phyloP scores from a whole-genome alignment of 2,888 invertebrate species.

The Hermaeophaga mercurialis region DNA sequence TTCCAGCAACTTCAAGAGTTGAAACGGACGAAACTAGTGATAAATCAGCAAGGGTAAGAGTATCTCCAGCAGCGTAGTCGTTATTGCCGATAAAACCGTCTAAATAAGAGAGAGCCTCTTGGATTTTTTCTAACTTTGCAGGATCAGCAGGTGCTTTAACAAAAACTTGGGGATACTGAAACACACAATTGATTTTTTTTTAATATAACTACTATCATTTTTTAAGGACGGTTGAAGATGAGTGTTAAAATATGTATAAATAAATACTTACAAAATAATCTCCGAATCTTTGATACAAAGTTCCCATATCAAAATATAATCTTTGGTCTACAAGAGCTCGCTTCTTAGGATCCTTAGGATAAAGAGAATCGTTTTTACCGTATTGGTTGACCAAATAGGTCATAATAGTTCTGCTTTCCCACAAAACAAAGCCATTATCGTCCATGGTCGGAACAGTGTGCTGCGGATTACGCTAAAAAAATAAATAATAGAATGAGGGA shows the following conservation, averaged over 20 bases:
- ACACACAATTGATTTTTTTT: too few species aligned
- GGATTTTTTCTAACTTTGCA: constrained; percentile 70
- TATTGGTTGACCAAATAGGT: constrained; percentile 81
- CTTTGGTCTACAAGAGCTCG: constrained; percentile 79
- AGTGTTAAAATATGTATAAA: too few species aligned
- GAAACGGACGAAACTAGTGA: constrained; percentile 71
- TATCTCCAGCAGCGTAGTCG: constrained; percentile 73
- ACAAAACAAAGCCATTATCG: constrained; percentile 80
- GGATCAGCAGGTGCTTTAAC: constrained; percentile 60
- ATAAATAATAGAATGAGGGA: too few species aligned
- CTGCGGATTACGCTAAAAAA: constrained; percentile 76
- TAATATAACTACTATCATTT: too few species aligned
- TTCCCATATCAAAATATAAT: constrained; percentile 80
- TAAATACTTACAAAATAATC: constrained; percentile 71
- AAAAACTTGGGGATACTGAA: constrained; percentile 58
- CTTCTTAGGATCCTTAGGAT: constrained; percentile 78
- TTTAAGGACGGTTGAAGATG: too few species aligned
- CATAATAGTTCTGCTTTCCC: constrained; percentile 86
- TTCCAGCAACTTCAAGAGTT: constrained; percentile 66
- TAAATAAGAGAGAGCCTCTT: constrained; percentile 70
- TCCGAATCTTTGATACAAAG: constrained; percentile 70
- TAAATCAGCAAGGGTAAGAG: constrained; percentile 79
- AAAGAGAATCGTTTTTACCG: constrained; percentile 75
- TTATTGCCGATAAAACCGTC: constrained; percentile 75
- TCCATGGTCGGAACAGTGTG: constrained; percentile 84